Evolutionary conservation across 1,140 invertebrate genomes (phyloP).

Genomic region (Euschistus heros): DNA sequence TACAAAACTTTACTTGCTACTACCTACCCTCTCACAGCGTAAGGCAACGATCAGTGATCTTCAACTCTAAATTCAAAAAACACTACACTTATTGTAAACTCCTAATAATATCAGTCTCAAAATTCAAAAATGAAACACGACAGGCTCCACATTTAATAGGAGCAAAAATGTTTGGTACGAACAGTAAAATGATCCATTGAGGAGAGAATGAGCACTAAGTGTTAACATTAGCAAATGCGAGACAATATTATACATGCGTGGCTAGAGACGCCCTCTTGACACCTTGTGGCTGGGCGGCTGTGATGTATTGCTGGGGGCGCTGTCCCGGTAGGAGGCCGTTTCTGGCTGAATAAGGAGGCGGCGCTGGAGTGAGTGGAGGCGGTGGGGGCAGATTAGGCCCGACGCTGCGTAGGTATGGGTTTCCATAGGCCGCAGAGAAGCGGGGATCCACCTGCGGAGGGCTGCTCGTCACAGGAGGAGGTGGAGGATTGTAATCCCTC

Average conservation of each 20-base stretch:
- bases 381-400: constrained; percentile 64
- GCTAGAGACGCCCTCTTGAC: constrained; percentile 48
- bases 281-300: constrained; percentile 37
- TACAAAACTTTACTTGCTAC: not conserved
- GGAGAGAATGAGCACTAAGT: constrained; percentile 11
- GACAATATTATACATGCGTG: constrained; percentile 43
- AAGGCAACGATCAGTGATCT: not conserved
- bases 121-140: constrained; percentile 10
- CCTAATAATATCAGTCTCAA: constrained; percentile 17
- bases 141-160: not conserved
- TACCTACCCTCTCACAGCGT: constrained; percentile 1
- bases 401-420: constrained; percentile 65
- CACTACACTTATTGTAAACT: constrained; percentile 15
- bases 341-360: constrained; percentile 28
- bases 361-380: constrained; percentile 47
- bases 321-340: constrained; percentile 37
- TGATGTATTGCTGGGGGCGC: constrained; percentile 40
- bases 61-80: constrained; percentile 3
- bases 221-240: constrained; percentile 16
- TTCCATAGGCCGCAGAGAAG: constrained; percentile 79
- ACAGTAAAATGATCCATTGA: not conserved
- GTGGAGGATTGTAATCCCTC: constrained; percentile 71
- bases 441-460: constrained; percentile 57
- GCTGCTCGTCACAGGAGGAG: constrained; percentile 33
- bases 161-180: not conserved